Evolutionary conservation across 1,140 invertebrate genomes (phyloP).

Genomic region (Ladona fulva): DNA sequence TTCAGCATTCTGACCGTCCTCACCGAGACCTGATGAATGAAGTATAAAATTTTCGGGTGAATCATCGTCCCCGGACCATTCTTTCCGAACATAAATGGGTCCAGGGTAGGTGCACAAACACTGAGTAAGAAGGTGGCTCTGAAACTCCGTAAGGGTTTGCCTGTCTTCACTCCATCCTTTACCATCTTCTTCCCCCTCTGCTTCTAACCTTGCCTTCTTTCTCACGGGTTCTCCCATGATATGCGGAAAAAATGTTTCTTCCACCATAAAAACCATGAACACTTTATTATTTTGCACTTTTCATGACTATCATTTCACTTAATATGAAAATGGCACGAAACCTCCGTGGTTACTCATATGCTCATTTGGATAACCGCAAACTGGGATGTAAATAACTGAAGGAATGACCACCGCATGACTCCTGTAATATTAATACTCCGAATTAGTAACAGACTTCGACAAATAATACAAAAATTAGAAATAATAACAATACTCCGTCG

Average conservation of each 20-base stretch:
- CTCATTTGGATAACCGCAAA: too few species aligned
- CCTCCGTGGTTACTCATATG: too few species aligned
- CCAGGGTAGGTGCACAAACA: background rate
- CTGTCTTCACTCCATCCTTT: slow-evolving; percentile 21
- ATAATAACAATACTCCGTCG: too few species aligned
- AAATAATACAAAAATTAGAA: too few species aligned
- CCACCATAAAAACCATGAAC: slow-evolving; percentile 35
- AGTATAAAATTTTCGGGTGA: slow-evolving; percentile 12
- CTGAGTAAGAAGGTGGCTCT: background rate
- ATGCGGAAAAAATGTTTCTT: slow-evolving; percentile 28
- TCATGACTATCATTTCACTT: background rate
- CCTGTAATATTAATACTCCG: background rate
- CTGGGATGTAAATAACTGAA: too few species aligned
- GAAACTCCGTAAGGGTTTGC: background rate
- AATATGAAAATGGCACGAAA: too few species aligned
- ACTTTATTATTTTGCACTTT: slow-evolving; percentile 17
- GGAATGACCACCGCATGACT: background rate
- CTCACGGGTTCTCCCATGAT: slow-evolving; percentile 60
- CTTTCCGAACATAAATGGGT: background rate
- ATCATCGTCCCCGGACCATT: background rate
- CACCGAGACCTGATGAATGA: slow-evolving; percentile 29
- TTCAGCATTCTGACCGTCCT: slow-evolving; percentile 45
- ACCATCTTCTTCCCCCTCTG: slow-evolving; percentile 30
- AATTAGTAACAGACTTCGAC: too few species aligned
- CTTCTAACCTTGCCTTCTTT: slow-evolving; percentile 47